phyloP scores from a whole-genome alignment of 2,113 vertebrate species.

The Oreotrochilus melanogaster region DNA sequence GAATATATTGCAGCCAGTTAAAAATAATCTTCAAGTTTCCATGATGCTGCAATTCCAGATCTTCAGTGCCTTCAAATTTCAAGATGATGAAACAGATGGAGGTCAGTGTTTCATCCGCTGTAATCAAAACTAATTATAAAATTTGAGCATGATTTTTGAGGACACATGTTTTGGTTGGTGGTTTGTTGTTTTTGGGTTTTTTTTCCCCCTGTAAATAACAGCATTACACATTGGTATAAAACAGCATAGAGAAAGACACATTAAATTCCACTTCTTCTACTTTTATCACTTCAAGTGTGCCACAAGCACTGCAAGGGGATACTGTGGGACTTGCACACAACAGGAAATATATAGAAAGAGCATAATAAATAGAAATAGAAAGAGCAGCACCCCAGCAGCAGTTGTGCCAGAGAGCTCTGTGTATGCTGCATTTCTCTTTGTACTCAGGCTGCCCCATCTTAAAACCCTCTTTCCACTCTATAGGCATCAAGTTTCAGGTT shows the following conservation, averaged over 20 bases:
- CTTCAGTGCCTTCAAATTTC: not conserved
- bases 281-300: not conserved
- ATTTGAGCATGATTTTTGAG: not conserved
- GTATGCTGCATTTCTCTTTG: not conserved
- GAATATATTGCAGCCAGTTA: not conserved
- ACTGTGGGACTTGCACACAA: not conserved
- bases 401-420: not conserved
- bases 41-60: not conserved
- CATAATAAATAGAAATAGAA: no score
- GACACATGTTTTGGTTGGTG: fast-evolving
- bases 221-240: not conserved
- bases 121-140: not conserved
- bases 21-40: not conserved
- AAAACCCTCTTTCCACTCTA: not conserved
- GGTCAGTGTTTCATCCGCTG: not conserved
- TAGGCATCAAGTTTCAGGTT: not conserved
- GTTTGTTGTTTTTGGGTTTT: not conserved
- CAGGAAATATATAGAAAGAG: not conserved
- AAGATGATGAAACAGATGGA: not conserved
- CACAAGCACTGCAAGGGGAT: not conserved
- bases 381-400: not conserved
- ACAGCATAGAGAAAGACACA: not conserved
- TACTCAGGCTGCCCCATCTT: not conserved
- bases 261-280: not conserved
- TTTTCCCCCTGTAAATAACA: not conserved